Conservation (phyloP, 2,888 invertebrate genomes). For the Nebria salina region DNA sequence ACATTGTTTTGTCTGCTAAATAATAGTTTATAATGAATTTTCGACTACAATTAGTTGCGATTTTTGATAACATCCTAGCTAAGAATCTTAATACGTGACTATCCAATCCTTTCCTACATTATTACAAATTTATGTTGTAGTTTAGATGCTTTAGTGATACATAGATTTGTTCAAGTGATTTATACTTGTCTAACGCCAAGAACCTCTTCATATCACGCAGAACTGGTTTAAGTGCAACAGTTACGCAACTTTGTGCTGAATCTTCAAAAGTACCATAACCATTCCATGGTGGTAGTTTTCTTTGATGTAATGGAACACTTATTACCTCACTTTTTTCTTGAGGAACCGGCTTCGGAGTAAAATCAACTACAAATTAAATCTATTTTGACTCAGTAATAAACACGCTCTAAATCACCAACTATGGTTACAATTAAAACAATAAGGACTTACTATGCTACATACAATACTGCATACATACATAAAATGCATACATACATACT, state of each 20-base stretch:
- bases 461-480: no score
- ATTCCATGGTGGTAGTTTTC: conserved; percentile 85
- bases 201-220: conserved; percentile 83
- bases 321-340: conserved; percentile 54
- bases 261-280: conserved; percentile 91
- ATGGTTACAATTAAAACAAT: no score
- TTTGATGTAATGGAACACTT: conserved; percentile 58
- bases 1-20: conserved; percentile 84
- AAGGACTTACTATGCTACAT: no score
- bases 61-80: conserved; percentile 78
- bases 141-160: background rate
- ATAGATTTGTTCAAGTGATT: background rate
- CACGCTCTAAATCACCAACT: no score
- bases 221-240: conserved; percentile 81
- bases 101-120: conserved; percentile 73
- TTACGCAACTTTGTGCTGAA: conserved; percentile 86
- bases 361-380: conserved; percentile 66
- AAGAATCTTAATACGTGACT: conserved; percentile 82
- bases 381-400: background rate
- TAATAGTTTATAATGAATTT: conserved; percentile 84
- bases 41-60: conserved; percentile 71
- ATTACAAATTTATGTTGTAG: background rate
- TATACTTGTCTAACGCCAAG: conserved; percentile 77
- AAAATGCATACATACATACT: no score
- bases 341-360: conserved; percentile 70